Base-by-base conservation (phyloP, 35 echinoderm and acorn worm genomes). In the Heliocidaris erythrogramma region DNA sequence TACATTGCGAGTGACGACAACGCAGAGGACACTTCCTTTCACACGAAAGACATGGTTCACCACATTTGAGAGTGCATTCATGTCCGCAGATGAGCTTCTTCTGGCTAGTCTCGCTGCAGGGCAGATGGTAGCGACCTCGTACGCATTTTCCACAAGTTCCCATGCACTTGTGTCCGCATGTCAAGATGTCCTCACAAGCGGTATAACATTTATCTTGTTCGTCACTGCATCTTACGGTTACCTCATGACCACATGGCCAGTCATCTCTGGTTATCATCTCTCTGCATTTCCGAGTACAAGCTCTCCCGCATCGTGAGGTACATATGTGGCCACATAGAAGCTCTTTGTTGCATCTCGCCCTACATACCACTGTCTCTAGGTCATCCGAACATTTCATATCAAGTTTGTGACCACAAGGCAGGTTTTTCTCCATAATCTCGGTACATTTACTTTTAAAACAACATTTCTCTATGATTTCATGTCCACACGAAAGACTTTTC, bases 1-100 rank as follows among this genome's bases (percentile, higher is more conserved):
- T 49, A 85, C 98, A 99, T 31, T 96, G 94, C 48, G 94, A 97
- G 50, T 99, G 98, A 11, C 56, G 91, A 78, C 97, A 99, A 0
- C 95, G 49, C 60, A 96, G 97, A 49, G 94, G 94, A 94, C 97
- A 99, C 32, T 30, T 32, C 88, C 94, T 90, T 32, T 93, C 85
- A 92, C 98, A 99, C n/a, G 98, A 96, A 52, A 97, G 95, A 85
- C 98, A 99, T 30, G 92, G 69, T 56, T 47, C 85, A 30, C 95
- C 95, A 86, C 98, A 99, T 13, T 88, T 85, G 9, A 91, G 95
- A 17, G 65, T 31, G 86, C 98, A 99, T 61, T 60, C 18, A 90
- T 99, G 98, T 27, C 98, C 97, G 90, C 98, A 99, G 27, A 97
- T 93, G 24, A 99, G 69, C 11, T 47, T 96, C 24, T 94, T 93